These are phyloP conservation scores for Ridgeia piscesae DNA, from an alignment of 1,140 invertebrate genomes.

Conservation along the genomic window DNA sequence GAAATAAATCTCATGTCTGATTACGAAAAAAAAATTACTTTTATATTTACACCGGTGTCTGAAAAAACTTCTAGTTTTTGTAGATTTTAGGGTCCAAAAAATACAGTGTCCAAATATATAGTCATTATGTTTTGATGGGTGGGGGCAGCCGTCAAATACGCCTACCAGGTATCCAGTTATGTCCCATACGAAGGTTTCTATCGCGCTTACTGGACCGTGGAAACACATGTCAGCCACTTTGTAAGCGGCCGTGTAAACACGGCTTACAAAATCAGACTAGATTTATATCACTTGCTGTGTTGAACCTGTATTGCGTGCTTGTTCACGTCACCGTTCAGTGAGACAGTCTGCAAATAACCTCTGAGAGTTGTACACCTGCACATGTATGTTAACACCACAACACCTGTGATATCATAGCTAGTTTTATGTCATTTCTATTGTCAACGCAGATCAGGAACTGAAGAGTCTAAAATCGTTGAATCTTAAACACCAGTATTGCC, in stretches of 20 bases:
- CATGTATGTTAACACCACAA: not conserved
- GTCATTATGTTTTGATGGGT: too few species aligned
- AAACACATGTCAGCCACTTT: not conserved
- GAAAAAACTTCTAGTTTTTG: too few species aligned
- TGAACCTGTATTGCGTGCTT: not conserved
- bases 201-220: not conserved
- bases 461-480: not conserved
- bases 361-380: not conserved
- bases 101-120: too few species aligned
- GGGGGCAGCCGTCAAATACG: too few species aligned
- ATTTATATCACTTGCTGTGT: not conserved
- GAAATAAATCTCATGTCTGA: too few species aligned
- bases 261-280: not conserved
- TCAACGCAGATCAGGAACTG: not conserved
- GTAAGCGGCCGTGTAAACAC: not conserved
- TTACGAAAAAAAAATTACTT: too few species aligned
- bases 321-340: not conserved
- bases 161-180: too few species aligned
- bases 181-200: not conserved
- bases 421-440: not conserved
- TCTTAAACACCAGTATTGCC: not conserved
- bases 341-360: not conserved
- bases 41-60: too few species aligned
- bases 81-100: too few species aligned
- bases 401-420: not conserved